Percentiles rank a stretch among this genome's conserved stretches.
Evolutionary conservation across 2,113 vertebrate species (phyloP).

Genomic region (Vidua macroura): DNA sequence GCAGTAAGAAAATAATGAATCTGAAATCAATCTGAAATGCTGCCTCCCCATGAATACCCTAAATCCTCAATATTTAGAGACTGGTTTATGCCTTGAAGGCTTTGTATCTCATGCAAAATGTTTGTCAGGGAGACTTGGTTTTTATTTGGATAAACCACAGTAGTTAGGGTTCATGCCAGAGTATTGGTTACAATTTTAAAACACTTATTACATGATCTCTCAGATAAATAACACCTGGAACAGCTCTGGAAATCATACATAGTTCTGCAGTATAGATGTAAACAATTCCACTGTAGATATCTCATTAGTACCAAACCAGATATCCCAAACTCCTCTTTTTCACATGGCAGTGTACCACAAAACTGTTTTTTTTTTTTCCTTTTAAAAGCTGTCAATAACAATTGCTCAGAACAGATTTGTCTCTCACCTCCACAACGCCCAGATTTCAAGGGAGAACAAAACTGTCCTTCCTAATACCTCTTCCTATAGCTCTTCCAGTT

Average conservation of each 20-base stretch:
- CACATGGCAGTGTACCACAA: neutral
- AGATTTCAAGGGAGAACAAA: neutral
- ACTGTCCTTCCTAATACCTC: neutral
- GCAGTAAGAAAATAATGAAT: neutral
- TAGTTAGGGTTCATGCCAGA: neutral
- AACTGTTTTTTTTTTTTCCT: neutral
- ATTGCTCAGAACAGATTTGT: neutral
- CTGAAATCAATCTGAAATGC: neutral
- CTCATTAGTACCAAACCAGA: neutral
- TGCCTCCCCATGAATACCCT: neutral
- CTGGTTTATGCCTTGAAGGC: neutral
- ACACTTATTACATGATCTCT: neutral
- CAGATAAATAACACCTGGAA: neutral
- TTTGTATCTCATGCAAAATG: neutral
- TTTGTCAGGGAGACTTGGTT: neutral
- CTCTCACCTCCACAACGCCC: rapidly evolving
- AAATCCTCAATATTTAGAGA: neutral
- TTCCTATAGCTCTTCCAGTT: neutral
- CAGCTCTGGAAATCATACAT: neutral
- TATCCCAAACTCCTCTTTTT: neutral
- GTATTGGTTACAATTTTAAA: neutral
- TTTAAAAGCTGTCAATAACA: neutral
- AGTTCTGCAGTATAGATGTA: neutral
- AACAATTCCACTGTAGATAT: neutral
- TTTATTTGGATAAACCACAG: neutral